Evolutionary conservation across 2,888 invertebrate species (phyloP).

Genomic region (Resseliella maxima): DNA sequence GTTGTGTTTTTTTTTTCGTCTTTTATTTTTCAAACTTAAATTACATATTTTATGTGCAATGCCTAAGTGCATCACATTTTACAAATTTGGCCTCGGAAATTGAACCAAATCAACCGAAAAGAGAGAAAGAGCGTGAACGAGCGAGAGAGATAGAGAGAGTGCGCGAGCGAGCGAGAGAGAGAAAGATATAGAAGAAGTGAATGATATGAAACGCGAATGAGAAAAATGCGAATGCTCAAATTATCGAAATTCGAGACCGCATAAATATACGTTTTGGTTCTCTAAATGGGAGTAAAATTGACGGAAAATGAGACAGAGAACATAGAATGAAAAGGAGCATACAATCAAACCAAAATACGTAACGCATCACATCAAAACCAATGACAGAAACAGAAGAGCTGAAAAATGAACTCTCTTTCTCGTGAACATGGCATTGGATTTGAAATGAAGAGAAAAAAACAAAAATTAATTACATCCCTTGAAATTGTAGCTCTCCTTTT

Average conservation of each 20-base stretch:
- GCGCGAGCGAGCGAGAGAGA: neutral
- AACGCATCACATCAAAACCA: slow-evolving; percentile 5
- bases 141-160: too few relatives aligned
- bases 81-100: neutral
- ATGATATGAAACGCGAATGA: slow-evolving; percentile 24
- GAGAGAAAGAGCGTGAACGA: too few relatives aligned
- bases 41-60: neutral
- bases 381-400: slow-evolving; percentile 18
- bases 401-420: slow-evolving; percentile 43
- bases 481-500: too few relatives aligned
- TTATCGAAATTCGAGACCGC: slow-evolving; percentile 44
- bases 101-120: too few relatives aligned
- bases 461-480: slow-evolving; percentile 47
- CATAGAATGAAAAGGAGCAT: neutral
- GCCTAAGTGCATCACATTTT: neutral
- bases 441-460: too few relatives aligned
- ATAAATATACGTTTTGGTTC: neutral
- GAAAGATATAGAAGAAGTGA: neutral
- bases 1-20: too few relatives aligned
- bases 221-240: neutral
- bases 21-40: too few relatives aligned
- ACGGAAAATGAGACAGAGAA: neutral
- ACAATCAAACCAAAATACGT: neutral
- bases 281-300: neutral
- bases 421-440: neutral